Conservation (phyloP, 2,888 invertebrate species). For the Leptinotarsa rubiginosa region DNA sequence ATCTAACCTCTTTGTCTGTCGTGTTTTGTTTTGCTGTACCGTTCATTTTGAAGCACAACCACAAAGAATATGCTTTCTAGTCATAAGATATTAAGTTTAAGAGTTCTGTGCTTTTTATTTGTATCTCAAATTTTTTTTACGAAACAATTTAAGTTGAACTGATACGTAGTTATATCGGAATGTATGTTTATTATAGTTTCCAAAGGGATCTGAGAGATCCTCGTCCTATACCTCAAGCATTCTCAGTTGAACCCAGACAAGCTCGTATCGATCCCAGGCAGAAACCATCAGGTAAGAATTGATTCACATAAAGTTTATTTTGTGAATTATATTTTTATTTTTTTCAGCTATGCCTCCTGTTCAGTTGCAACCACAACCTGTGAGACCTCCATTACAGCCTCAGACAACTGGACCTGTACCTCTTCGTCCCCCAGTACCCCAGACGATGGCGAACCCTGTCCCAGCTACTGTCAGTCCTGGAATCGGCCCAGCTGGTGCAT, state of each 20-base stretch:
- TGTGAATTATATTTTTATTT: slow-evolving; percentile 32
- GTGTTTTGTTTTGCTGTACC: too few relatives aligned
- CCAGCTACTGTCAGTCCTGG: slow-evolving; percentile 69
- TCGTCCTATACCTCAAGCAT: slow-evolving; percentile 60
- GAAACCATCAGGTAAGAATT: slow-evolving; percentile 65
- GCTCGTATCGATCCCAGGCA: slow-evolving; percentile 76
- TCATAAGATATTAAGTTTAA: too few relatives aligned
- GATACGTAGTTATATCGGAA: background rate
- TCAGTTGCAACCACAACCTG: slow-evolving; percentile 50
- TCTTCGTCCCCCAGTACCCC: slow-evolving; percentile 36
- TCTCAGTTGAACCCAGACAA: slow-evolving; percentile 72
- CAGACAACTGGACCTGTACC: slow-evolving; percentile 16
- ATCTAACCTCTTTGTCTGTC: too few relatives aligned
- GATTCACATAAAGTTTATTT: slow-evolving; percentile 25
- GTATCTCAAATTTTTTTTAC: too few relatives aligned
- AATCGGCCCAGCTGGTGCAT: slow-evolving; percentile 79
- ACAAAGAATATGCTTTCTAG: too few relatives aligned
- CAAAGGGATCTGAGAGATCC: slow-evolving; percentile 59
- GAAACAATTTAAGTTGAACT: too few relatives aligned
- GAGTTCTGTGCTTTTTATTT: too few relatives aligned
- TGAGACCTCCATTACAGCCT: slow-evolving; percentile 48
- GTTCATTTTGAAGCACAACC: too few relatives aligned
- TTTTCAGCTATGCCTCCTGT: slow-evolving; percentile 48
- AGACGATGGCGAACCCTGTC: slow-evolving; percentile 64
- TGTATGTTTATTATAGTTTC: slow-evolving; percentile 54